Percentiles rank a stretch among this genome's conserved stretches.
phyloP scores from a whole-genome alignment of 2,888 invertebrate species.

The Andrena hattorfiana region DNA sequence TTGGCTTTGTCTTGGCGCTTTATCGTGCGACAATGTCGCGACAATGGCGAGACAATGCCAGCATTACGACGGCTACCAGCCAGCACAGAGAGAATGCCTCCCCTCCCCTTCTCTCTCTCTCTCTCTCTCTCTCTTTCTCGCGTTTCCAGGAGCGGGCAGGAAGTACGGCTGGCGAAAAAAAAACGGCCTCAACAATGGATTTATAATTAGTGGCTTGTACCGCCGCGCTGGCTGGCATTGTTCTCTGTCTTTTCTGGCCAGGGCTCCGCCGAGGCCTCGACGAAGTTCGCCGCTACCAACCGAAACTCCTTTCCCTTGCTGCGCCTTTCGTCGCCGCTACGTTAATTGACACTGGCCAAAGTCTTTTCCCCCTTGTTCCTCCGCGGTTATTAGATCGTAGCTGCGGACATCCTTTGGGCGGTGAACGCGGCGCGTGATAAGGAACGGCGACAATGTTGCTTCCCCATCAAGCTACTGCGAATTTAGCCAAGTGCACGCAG shows the following conservation, averaged over 20 bases:
- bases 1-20: constrained; percentile 79
- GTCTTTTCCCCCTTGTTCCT: constrained; percentile 33
- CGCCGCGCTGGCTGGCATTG: constrained; percentile 65
- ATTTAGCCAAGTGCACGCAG: no score
- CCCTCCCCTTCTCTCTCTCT: constrained; percentile 21
- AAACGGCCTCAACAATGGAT: constrained; percentile 78
- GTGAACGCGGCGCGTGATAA: no score
- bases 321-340: constrained; percentile 45
- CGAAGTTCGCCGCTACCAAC: constrained; percentile 61
- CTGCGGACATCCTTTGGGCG: constrained; percentile 16
- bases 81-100: constrained; percentile 73
- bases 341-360: constrained; percentile 61
- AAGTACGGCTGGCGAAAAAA: constrained; percentile 78
- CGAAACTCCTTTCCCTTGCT: constrained; percentile 53
- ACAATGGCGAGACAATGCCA: constrained; percentile 80
- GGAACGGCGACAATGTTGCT: background rate
- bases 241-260: constrained; percentile 67
- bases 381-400: constrained; percentile 45
- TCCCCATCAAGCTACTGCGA: background rate
- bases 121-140: constrained; percentile 37
- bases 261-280: constrained; percentile 39
- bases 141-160: constrained; percentile 64
- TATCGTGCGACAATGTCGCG: constrained; percentile 82
- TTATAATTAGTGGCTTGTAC: constrained; percentile 77
- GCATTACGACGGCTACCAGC: constrained; percentile 78